phyloP scores from a whole-genome alignment of 2,113 vertebrate species.

The Ptilonorhynchus violaceus region DNA sequence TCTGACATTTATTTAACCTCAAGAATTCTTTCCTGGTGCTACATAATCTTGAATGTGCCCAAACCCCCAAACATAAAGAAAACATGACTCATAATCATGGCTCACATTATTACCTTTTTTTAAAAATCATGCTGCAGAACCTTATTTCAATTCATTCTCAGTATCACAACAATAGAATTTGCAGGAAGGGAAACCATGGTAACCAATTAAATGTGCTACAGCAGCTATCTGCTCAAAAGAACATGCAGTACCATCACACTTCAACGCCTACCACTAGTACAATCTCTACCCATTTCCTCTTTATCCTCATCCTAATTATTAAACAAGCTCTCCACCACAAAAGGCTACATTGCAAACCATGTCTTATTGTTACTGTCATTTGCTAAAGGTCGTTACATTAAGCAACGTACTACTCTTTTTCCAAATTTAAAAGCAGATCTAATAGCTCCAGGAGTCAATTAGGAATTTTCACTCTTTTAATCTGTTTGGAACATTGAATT shows the following conservation, averaged over 20 bases:
- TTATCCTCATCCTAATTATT: slow-evolving; percentile 58
- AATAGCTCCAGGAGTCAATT: slow-evolving; percentile 44
- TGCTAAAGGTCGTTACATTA: slow-evolving; percentile 15
- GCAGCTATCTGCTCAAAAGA: slow-evolving; percentile 74
- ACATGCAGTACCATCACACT: slow-evolving; percentile 72
- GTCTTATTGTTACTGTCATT: slow-evolving; percentile 28
- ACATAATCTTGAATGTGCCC: not conserved
- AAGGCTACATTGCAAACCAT: slow-evolving; percentile 19
- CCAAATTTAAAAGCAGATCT: slow-evolving; percentile 47
- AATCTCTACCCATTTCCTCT: slow-evolving; percentile 61
- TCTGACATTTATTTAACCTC: not conserved
- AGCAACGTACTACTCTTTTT: not conserved
- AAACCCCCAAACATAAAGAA: not conserved
- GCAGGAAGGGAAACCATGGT: slow-evolving; percentile 79
- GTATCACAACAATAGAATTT: slow-evolving; percentile 70
- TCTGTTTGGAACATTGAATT: slow-evolving; percentile 17
- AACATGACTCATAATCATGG: slow-evolving; percentile 36
- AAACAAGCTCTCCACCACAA: slow-evolving; percentile 60
- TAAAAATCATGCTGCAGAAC: slow-evolving; percentile 50
- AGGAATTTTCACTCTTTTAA: slow-evolving; percentile 34
- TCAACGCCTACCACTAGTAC: slow-evolving; percentile 69
- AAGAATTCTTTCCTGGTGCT: not conserved
- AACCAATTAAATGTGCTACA: slow-evolving; percentile 74
- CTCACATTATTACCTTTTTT: slow-evolving; percentile 22
- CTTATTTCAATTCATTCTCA: slow-evolving; percentile 64